Conservation (phyloP, 1,140 invertebrate genomes). For the Phortica variegata region DNA sequence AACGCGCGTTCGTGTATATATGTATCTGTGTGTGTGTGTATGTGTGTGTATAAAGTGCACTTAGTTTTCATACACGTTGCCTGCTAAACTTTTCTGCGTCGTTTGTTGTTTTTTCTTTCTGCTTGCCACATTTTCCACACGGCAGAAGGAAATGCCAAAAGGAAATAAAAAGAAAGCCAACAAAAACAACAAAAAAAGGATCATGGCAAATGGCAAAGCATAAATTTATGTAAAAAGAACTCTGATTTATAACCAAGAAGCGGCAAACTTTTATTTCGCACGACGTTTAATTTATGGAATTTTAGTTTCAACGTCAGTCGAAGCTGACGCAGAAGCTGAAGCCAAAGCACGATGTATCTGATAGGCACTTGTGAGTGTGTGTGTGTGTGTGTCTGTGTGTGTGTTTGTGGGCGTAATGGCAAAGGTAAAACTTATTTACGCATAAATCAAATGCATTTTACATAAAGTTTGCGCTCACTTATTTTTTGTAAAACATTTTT, state of each 20-base stretch:
- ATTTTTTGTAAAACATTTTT: no score
- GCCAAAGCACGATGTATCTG: constrained; percentile 18
- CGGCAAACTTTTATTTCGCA: constrained; percentile 45
- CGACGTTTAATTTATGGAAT: constrained; percentile 47
- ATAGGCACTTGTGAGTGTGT: constrained; percentile 16
- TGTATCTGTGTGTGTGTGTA: constrained; percentile 12
- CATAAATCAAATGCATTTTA: constrained; percentile 54
- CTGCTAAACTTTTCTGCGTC: constrained; percentile 1
- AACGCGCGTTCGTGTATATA: constrained; percentile 13
- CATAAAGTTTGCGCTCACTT: no score
- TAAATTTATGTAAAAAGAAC: constrained; percentile 55
- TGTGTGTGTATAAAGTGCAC: constrained; percentile 21
- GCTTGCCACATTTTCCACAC: constrained; percentile 10
- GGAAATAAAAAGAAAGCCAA: constrained; percentile 4
- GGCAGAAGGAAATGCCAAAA: constrained; percentile 9
- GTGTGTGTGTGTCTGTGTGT: constrained; percentile 11
- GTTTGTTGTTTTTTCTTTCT: constrained; percentile 5
- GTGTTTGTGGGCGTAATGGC: no score
- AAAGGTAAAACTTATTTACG: constrained; percentile 19
- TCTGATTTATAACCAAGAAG: constrained; percentile 40
- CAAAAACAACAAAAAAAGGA: constrained; percentile 13
- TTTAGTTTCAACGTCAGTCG: constrained; percentile 42
- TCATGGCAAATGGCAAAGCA: constrained; percentile 48
- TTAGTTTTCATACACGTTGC: constrained; percentile 19
- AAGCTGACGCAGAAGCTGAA: not conserved